phyloP scores from a whole-genome alignment of 2,888 invertebrate genomes.

The Standfussiana lucernea region DNA sequence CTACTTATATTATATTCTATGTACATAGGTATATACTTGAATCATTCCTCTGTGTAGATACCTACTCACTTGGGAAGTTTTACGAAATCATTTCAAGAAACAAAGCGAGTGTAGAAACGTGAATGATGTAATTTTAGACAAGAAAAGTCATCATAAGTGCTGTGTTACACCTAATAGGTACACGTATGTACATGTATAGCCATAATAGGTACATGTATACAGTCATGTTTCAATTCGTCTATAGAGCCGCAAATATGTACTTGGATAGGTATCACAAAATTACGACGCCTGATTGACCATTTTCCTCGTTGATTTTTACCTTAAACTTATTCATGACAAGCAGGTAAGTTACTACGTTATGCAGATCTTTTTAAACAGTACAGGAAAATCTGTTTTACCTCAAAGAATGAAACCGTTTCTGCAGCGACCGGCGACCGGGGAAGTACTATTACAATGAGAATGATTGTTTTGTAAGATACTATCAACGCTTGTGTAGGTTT shows the following conservation, averaged over 20 bases:
- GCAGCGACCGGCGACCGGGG: neutral
- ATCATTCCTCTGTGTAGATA: neutral
- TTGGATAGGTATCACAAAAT: neutral
- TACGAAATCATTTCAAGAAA: neutral
- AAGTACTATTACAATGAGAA: conserved; percentile 1
- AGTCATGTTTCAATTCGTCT: neutral
- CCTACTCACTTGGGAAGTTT: neutral
- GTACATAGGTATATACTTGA: neutral
- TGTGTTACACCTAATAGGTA: neutral
- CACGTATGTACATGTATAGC: too few relatives aligned
- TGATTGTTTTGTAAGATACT: neutral
- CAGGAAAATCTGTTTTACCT: conserved; percentile 28
- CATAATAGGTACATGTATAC: too few relatives aligned
- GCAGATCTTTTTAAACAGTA: conserved; percentile 3
- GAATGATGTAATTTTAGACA: neutral
- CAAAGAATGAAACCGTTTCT: neutral
- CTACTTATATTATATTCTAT: too few relatives aligned
- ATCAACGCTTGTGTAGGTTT: neutral
- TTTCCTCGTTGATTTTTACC: conserved; percentile 36
- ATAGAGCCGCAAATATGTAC: neutral
- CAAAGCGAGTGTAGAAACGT: neutral
- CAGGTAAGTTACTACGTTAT: neutral
- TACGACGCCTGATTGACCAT: too few relatives aligned
- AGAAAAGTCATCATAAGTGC: neutral
- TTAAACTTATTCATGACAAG: conserved; percentile 9